Evolutionary conservation across 2,888 invertebrate species (phyloP).

Genomic region (Tetranychus truncatus): DNA sequence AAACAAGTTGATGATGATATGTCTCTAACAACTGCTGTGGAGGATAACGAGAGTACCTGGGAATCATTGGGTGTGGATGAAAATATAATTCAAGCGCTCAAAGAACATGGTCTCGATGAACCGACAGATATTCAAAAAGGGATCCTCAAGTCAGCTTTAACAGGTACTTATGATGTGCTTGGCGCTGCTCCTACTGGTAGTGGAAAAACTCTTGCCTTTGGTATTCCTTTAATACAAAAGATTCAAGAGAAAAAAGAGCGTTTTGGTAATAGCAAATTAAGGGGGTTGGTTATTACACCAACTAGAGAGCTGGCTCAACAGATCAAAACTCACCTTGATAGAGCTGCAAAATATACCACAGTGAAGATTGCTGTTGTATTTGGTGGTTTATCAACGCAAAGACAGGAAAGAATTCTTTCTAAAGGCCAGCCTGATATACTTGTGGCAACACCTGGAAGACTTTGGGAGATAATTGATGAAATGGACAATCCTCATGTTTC

Average conservation of each 20-base stretch:
- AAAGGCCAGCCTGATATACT: slow-evolving; percentile 62
- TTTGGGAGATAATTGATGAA: slow-evolving; percentile 72
- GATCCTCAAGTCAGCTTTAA: slow-evolving; percentile 46
- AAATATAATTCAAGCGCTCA: slow-evolving; percentile 50
- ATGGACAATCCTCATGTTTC: neutral
- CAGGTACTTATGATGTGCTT: slow-evolving; percentile 70
- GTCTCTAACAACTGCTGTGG: neutral
- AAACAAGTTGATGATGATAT: neutral
- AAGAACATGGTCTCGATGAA: slow-evolving; percentile 51
- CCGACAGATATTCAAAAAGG: slow-evolving; percentile 69
- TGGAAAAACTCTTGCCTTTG: slow-evolving; percentile 94
- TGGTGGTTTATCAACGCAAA: slow-evolving; percentile 82
- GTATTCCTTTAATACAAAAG: slow-evolving; percentile 71
- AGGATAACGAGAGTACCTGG: slow-evolving; percentile 31
- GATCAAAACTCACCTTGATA: slow-evolving; percentile 62
- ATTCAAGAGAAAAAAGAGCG: slow-evolving; percentile 45
- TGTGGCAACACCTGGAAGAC: slow-evolving; percentile 85
- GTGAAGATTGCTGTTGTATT: slow-evolving; percentile 45
- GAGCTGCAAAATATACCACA: slow-evolving; percentile 60
- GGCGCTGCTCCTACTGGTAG: slow-evolving; percentile 85
- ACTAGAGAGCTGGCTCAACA: slow-evolving; percentile 91
- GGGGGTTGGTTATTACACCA: slow-evolving; percentile 75
- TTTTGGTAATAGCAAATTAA: slow-evolving; percentile 35
- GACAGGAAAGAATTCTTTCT: slow-evolving; percentile 68
- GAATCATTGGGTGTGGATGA: slow-evolving; percentile 41